Evolutionary conservation across 2,113 vertebrate genomes (phyloP), one percentile per base, ranked within the genome.

Genomic region (Trinectes maculatus): DNA sequence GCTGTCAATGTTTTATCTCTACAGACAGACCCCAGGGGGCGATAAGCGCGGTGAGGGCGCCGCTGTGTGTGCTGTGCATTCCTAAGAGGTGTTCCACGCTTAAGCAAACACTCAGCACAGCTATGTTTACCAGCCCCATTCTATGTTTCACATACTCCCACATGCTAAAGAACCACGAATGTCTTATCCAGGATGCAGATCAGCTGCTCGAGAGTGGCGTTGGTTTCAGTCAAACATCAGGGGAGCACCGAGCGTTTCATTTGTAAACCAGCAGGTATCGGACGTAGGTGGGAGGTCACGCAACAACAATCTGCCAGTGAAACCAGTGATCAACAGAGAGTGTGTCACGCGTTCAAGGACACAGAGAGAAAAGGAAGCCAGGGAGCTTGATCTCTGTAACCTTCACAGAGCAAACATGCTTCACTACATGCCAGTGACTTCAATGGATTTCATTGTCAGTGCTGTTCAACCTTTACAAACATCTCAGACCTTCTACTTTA

Each of bases 1-100:
- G 18, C 57, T 66, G 82, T 83, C 55, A 74, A 75, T 80, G 69
- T 77, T 84, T 83, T 71, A 77, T 76, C 48, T 52, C 47, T 57
- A 28, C 19, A 22, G 40, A 37, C 44, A 11, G 18, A 47, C 53
- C 13, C 54, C 24, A 57, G 37, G 18, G 22, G 39, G 47, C 16
- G 68, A 52, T 48, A 53, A 66, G 49, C 39, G 22, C 52, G 40
- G 54, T 40, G 39, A 68, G 60, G 64, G 34, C 13, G 57, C 42
- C 0, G 28, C 29, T 40, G 36, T 53, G 53, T 73, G 56, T 48
- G n/a, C 37, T 60, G 28, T 39, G 43, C 79, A 84, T 82, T 84
- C 81, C 80, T 77, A 3, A 47, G 52, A 62, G 73, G 57, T 59
- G 74, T 29, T 71, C 54, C 55, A 42, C 3, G 18, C 73, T 79